A percentile compares a stretch with the other conserved stretches of the same genome.
Evolutionary conservation across 2,113 vertebrate genomes (phyloP).

Genomic region (rabbit (Oryctolagus cuniculus)): DNA sequence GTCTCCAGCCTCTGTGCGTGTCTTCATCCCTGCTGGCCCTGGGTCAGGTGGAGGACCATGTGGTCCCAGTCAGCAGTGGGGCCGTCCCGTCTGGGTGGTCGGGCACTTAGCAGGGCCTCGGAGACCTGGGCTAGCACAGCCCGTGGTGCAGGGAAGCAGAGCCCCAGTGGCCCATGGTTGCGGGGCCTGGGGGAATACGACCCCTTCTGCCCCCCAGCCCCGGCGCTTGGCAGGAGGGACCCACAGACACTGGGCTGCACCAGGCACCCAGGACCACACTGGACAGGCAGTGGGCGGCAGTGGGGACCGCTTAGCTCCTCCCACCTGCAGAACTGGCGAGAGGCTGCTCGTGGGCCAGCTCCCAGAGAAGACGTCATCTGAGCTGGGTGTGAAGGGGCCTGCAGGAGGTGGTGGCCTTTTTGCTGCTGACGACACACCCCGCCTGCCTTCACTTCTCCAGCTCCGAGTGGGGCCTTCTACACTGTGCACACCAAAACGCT

Average conservation of each 20-base stretch:
- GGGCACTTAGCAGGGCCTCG: neutral
- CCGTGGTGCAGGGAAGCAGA: neutral
- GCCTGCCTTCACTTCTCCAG: neutral
- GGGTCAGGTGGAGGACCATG: neutral
- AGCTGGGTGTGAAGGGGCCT: neutral
- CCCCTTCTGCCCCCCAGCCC: no score
- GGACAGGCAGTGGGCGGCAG: rapidly evolving
- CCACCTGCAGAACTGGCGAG: no score
- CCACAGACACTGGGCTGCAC: neutral
- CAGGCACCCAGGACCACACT: no score
- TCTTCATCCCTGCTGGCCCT: neutral
- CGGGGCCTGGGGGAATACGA: neutral
- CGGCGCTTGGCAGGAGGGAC: neutral
- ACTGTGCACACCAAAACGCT: rapidly evolving
- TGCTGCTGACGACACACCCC: rapidly evolving
- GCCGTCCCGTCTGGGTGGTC: neutral
- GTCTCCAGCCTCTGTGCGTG: neutral
- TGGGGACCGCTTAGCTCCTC: no score
- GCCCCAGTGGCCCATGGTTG: neutral
- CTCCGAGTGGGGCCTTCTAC: neutral
- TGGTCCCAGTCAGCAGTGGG: neutral
- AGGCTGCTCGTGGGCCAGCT: neutral
- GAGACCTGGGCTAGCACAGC: neutral
- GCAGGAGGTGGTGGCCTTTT: neutral
- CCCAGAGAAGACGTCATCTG: neutral